Conservation (phyloP, 2,888 invertebrate species). For the Netelia inedita region DNA sequence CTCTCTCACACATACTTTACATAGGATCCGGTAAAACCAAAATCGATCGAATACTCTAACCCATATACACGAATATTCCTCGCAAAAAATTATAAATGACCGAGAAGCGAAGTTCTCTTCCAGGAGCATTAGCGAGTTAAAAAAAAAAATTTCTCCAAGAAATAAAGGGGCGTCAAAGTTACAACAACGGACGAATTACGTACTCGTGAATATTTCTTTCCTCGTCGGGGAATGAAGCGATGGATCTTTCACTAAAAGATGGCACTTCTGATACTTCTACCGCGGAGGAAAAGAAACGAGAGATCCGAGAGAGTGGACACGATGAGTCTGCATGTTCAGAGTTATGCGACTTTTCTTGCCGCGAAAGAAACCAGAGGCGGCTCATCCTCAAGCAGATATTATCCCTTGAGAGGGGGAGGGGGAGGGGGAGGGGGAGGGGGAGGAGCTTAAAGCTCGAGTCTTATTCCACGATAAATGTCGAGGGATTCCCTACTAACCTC, state of each 20-base stretch:
- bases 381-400: constrained; percentile 72
- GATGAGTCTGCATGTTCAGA: constrained; percentile 76
- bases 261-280: constrained; percentile 39
- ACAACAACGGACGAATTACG: too few relatives aligned
- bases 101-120: neutral
- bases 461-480: constrained; percentile 70
- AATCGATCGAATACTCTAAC: constrained; percentile 73
- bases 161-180: neutral
- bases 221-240: constrained; percentile 78
- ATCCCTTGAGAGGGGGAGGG: constrained; percentile 62
- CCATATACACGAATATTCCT: constrained; percentile 11
- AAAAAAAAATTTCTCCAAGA: constrained; percentile 26
- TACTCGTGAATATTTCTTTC: neutral
- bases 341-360: constrained; percentile 82
- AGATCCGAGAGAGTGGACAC: constrained; percentile 75
- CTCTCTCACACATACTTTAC: too few relatives aligned
- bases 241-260: constrained; percentile 76
- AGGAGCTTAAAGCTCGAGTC: constrained; percentile 31
- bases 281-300: constrained; percentile 55
- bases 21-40: constrained; percentile 73
- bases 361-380: constrained; percentile 34
- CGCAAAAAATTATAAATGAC: constrained; percentile 22
- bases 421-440: neutral
- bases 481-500: constrained; percentile 24
- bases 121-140: neutral